phyloP scores from a whole-genome alignment of 1,140 invertebrate species.

The Cydia strobilella region DNA sequence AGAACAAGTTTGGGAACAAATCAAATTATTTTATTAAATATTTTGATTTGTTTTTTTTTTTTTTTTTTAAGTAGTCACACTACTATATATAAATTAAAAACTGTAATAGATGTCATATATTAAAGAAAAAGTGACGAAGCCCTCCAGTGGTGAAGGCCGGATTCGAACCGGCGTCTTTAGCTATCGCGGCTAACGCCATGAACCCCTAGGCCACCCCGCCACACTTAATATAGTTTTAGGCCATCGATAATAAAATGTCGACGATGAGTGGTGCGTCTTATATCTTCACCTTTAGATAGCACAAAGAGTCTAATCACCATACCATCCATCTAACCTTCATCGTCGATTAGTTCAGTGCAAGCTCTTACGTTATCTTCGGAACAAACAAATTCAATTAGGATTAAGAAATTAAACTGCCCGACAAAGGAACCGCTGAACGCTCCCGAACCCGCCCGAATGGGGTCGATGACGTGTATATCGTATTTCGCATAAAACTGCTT shows the following conservation, averaged over 20 bases:
- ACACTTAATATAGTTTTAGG: neutral
- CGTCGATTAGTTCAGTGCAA: conserved; percentile 40
- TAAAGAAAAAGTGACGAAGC: no score
- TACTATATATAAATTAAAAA: no score
- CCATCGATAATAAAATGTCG: neutral
- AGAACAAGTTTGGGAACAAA: no score
- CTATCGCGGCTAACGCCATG: no score
- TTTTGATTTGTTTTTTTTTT: no score
- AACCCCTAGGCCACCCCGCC: no score
- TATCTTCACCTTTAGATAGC: conserved; percentile 50
- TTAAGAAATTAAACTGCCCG: conserved; percentile 70
- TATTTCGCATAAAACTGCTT: conserved; percentile 55
- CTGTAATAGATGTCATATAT: no score
- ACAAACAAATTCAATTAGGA: conserved; percentile 78
- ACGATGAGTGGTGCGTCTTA: neutral
- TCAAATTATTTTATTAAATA: no score
- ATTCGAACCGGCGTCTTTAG: no score
- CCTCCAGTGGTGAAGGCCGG: no score
- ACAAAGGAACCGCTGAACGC: conserved; percentile 65
- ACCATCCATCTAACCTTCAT: conserved; percentile 52
- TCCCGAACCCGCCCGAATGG: conserved; percentile 54
- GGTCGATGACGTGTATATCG: conserved; percentile 58
- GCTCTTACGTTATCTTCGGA: conserved; percentile 61
- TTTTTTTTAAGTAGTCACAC: no score
- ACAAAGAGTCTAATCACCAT: conserved; percentile 50